Base-by-base conservation (phyloP, 2,797 vertebrate species). In the Lates japonicus region DNA sequence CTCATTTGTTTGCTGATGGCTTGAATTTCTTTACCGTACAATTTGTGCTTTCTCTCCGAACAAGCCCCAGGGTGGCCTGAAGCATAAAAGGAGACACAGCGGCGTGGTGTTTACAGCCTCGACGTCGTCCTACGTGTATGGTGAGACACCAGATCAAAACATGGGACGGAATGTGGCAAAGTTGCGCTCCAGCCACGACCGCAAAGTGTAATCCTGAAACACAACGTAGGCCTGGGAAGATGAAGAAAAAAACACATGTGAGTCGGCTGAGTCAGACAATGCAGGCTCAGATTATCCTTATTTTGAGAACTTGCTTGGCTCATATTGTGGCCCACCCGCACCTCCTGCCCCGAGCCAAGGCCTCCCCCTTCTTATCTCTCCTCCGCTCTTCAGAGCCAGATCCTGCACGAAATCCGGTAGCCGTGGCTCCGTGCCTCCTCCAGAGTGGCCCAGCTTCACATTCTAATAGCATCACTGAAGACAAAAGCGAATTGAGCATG, bases 1-100 rank as follows among this genome's bases (percentile, higher is more conserved):
- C 97, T 99, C 98, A 99, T 99, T 90, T 99, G 98, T 90, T 99
- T 99, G 90, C 95, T 95, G 93, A 99, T 99, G 83, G 98, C 98
- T 93, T 99, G 98, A 88, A 99, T 96, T 92, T 99, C 98, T 95
- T 99, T 99, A 78, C 97, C 98, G 61, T 48, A 98, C 98, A 78
- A 99, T 99, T 95, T 99, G 98, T 20, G 98, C 98, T 92, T 99
- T 99, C 91, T 99, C 98, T 1, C 98, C 98, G 0, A 99, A 93
- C 65, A 99, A 92, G 87, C 98, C 97, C 98, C 82, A 99, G 96
- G 1, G 98, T 99, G 78, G 98, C 97, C 25, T 98, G 96, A 14
- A 99, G 95, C 93, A 99, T 98, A 82, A 99, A n/a, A 99, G 74
- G 98, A 99, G 78, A 99, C 97, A 0, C 98, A 99, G 88, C 98